Base-by-base conservation (phyloP, 1,140 invertebrate species). In the Brachionus paranguensis region DNA sequence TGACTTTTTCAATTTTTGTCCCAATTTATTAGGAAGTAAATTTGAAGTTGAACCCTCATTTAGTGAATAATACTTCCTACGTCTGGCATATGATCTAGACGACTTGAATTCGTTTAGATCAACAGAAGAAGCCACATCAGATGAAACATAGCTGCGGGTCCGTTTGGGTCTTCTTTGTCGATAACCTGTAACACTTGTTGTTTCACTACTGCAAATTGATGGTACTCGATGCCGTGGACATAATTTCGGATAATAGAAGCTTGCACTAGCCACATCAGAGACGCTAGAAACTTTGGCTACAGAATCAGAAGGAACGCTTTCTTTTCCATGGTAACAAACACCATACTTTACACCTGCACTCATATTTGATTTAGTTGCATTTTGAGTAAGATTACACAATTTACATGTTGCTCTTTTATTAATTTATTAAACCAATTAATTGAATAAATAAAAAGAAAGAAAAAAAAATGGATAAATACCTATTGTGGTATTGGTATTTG, bases 201-300 rank as follows among this genome's bases (percentile, higher is more conserved):
- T 81, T 60, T 81, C 78, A 37, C 78, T 81, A 47, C 78, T 81
- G 41, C 78, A 81, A 20, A 81, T 64, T 20, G 78, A 81, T 27
- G 78, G 78, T 2, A 81, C 78, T 41, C 78, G 78, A 64, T 81
- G 78, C 33, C 78, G 50, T 10, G 78, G 37, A 68, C 78, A 81
- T 33, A 81, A 64, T 27, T 81, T 81, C 11, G 78, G 78, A 60
- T 43, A 79, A 20, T 64, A 60, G 10, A 81, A 45, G 37, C 41
- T 81, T n/a, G 8, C 50, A 27, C 43, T 47, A 3, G 72, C 43
- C 20, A 24, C 53, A 17, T 60, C 78, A 10, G 53, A 60, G 0
- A 33, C 37, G 17, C 27, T 81, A 8, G 78, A 81, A 6, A 68
- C 1, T 65, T 81, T 68, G 2, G 27, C 20, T n/a, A n/a, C 20